Evolutionary conservation across 2,797 vertebrate genomes (phyloP).

Genomic region (Cetoscarus ocellatus): DNA sequence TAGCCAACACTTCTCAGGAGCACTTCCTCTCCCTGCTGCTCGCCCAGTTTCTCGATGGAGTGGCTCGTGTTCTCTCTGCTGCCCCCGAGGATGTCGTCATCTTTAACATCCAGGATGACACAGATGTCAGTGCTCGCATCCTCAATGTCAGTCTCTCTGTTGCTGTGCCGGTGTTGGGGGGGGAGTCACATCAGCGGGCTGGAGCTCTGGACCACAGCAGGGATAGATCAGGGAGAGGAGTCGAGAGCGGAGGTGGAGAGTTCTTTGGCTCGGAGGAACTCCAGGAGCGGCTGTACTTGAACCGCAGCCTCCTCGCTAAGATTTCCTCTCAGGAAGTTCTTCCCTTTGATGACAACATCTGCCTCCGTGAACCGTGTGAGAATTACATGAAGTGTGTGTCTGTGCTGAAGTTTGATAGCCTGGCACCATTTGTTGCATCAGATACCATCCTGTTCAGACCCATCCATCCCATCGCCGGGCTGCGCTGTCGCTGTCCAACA

Average conservation of each 20-base stretch:
- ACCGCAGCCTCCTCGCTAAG: conserved; percentile 91
- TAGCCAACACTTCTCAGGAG: conserved; percentile 94
- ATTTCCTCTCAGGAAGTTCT: conserved; percentile 93
- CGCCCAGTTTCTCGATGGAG: conserved; percentile 92
- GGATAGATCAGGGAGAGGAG: conserved; percentile 64
- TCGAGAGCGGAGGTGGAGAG: conserved; percentile 60
- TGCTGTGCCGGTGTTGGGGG: conserved; percentile 69
- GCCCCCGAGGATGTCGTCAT: conserved; percentile 90
- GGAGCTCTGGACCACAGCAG: conserved; percentile 74
- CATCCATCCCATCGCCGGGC: conserved; percentile 93
- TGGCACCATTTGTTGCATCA: conserved; percentile 93
- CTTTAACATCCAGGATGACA: conserved; percentile 95
- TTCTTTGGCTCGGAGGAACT: conserved; percentile 95
- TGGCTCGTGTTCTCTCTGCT: conserved; percentile 90
- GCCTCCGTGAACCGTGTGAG: conserved; percentile 95
- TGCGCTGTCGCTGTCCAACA: conserved; percentile 93
- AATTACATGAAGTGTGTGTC: conserved; percentile 99
- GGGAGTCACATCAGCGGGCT: conserved; percentile 49
- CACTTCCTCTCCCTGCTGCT: conserved; percentile 94
- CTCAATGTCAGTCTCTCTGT: conserved; percentile 96
- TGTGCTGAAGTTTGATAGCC: conserved; percentile 94
- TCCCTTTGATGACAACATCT: conserved; percentile 98
- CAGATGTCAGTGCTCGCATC: conserved; percentile 90
- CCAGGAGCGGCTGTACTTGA: conserved; percentile 95
- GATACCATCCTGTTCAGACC: conserved; percentile 96